Evolutionary conservation across 2,113 vertebrate species (phyloP).

Genomic region (Brevimyrus niger): DNA sequence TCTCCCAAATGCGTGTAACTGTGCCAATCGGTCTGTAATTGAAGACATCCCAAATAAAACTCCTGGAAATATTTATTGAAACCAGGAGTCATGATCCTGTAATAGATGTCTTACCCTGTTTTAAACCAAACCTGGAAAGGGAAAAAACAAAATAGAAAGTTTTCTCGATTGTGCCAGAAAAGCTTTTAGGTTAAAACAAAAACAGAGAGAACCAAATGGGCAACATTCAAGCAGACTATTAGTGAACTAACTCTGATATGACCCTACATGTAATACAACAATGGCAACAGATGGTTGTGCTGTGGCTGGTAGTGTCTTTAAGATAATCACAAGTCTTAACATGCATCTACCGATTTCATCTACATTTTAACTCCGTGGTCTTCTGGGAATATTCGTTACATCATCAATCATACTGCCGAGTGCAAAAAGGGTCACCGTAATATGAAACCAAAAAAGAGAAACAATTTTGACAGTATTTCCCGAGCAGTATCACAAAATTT

Average conservation of each 20-base stretch:
- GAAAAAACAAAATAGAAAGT: neutral
- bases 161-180: neutral
- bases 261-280: neutral
- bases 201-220: neutral
- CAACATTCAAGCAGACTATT: neutral
- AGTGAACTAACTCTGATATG: neutral
- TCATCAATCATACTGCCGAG: neutral
- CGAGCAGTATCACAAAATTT: neutral
- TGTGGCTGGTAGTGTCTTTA: neutral
- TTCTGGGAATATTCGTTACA: neutral
- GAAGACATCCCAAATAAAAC: neutral
- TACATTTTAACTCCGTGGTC: neutral
- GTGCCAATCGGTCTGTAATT: neutral
- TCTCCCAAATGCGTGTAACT: neutral
- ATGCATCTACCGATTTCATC: neutral
- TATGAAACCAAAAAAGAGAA: neutral
- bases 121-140: neutral
- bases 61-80: neutral
- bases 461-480: neutral
- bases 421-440: neutral
- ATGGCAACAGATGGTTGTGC: neutral
- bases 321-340: neutral
- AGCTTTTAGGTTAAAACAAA: neutral
- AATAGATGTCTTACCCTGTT: neutral
- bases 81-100: neutral